Conservation (phyloP, 2,797 vertebrate species). For the Crocodylus rhombifer region DNA sequence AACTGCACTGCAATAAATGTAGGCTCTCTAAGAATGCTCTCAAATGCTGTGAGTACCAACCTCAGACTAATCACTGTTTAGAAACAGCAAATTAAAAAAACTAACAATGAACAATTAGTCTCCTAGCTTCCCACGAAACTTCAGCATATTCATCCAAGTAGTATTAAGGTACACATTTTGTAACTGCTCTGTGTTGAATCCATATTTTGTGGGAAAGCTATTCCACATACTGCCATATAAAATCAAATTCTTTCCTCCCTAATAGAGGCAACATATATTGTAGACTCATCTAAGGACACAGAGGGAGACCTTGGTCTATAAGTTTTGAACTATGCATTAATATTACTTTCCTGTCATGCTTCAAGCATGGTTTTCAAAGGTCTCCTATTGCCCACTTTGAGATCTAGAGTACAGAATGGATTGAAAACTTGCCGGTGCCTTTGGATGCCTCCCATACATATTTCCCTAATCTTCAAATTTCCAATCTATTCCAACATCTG, state of each 20-base stretch:
- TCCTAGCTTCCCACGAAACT: background rate
- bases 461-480: background rate
- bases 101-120: background rate
- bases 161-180: background rate
- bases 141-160: background rate
- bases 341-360: background rate
- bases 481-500: background rate
- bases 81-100: too few species aligned
- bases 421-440: background rate
- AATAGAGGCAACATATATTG: background rate
- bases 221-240: background rate
- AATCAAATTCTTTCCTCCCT: background rate
- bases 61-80: too few species aligned
- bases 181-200: background rate
- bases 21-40: too few species aligned
- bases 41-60: too few species aligned
- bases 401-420: background rate
- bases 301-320: background rate
- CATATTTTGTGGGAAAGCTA: background rate
- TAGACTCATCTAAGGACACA: background rate
- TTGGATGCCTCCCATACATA: background rate
- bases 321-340: background rate
- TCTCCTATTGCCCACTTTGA: background rate
- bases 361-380: too few species aligned
- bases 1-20: too few species aligned